phyloP scores from a whole-genome alignment of 2,888 invertebrate genomes.

The Limnephilus rhombicus region DNA sequence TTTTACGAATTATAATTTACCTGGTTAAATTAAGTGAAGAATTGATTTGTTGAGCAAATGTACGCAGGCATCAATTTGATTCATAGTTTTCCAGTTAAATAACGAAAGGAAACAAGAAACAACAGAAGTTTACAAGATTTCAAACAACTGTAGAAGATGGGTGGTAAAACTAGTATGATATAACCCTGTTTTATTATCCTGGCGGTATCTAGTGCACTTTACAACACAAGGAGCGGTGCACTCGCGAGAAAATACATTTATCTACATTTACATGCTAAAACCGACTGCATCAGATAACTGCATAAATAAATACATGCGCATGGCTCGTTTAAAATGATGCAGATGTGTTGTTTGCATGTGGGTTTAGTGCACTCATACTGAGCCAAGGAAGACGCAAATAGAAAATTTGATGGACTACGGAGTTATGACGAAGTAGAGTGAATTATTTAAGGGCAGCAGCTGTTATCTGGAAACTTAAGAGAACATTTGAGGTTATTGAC shows the following conservation, averaged over 20 bases:
- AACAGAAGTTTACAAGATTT: background rate
- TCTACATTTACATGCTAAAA: background rate
- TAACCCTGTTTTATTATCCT: background rate
- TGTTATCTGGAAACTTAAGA: background rate
- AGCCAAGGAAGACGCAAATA: background rate
- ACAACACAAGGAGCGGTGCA: background rate
- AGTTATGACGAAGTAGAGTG: background rate
- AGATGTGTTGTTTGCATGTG: background rate
- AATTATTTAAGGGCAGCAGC: background rate
- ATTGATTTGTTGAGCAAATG: too few relatives aligned
- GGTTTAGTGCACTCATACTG: background rate
- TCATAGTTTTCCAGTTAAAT: background rate
- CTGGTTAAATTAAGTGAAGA: too few relatives aligned
- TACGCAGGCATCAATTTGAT: too few relatives aligned
- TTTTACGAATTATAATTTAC: too few relatives aligned
- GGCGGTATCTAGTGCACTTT: background rate
- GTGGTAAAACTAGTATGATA: background rate
- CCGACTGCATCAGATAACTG: background rate
- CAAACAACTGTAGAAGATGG: background rate
- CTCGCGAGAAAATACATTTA: slow-evolving; percentile 12
- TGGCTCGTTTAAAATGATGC: background rate
- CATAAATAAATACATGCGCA: background rate
- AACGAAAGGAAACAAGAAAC: background rate
- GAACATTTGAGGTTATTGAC: background rate
- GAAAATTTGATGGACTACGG: background rate